Evolutionary conservation across 1,140 invertebrate genomes (phyloP).

Genomic region (Drosophila punjabiensis): DNA sequence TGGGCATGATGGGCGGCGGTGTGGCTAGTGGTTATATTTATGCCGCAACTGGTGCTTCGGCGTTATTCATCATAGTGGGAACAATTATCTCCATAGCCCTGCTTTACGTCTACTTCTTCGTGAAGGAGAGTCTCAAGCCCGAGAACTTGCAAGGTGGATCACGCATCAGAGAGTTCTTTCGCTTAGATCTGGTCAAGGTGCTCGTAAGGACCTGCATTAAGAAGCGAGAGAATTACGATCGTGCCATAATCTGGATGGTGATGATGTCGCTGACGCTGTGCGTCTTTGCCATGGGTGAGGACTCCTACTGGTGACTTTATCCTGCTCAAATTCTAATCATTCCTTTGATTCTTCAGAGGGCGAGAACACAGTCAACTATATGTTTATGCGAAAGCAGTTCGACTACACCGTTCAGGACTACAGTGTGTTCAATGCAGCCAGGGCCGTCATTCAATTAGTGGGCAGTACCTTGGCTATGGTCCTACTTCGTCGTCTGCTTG

Average conservation of each 20-base stretch:
- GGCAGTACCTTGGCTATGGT: constrained; percentile 87
- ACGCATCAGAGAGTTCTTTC: constrained; percentile 86
- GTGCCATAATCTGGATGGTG: constrained; percentile 88
- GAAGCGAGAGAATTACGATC: constrained; percentile 87
- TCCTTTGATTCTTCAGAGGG: constrained; percentile 68
- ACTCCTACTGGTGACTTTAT: fast-evolving
- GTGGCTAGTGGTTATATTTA: constrained; percentile 86
- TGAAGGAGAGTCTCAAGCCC: constrained; percentile 70
- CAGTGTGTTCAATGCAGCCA: constrained; percentile 86
- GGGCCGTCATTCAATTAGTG: constrained; percentile 85
- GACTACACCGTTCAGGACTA: constrained; percentile 89
- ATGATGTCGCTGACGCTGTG: constrained; percentile 87
- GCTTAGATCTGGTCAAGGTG: constrained; percentile 87
- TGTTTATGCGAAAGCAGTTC: constrained; percentile 89
- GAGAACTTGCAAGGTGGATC: constrained; percentile 70
- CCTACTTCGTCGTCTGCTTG: constrained; percentile 86
- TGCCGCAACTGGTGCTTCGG: constrained; percentile 47
- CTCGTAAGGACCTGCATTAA: constrained; percentile 88
- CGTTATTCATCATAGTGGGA: constrained; percentile 53
- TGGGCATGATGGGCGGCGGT: constrained; percentile 87
- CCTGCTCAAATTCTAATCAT: neutral
- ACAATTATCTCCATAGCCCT: constrained; percentile 55
- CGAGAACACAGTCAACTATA: constrained; percentile 86
- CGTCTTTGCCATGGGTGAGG: constrained; percentile 85
- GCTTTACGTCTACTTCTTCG: constrained; percentile 72